Evolutionary conservation across 2,888 invertebrate genomes (phyloP).

Genomic region (Poecilus cupreus): DNA sequence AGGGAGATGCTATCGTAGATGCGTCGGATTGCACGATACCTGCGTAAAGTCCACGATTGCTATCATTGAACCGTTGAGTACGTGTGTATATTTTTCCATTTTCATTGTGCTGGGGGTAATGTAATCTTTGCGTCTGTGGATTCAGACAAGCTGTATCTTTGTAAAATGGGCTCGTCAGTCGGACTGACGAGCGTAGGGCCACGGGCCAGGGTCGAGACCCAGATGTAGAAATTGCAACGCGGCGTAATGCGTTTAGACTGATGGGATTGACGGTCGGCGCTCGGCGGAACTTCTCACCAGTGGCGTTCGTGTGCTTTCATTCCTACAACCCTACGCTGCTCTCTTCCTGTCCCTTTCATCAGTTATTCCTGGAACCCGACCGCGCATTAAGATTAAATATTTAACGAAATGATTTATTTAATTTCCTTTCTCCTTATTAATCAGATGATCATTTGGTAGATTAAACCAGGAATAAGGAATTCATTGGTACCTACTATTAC

Average conservation of each 20-base stretch:
- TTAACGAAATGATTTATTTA: conserved; percentile 3
- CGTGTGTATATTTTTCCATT: too few species aligned
- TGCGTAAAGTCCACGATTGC: neutral
- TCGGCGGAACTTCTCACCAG: conserved; percentile 48
- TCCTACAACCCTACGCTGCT: too few species aligned
- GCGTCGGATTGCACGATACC: neutral
- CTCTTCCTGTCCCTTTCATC: neutral
- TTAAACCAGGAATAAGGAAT: neutral
- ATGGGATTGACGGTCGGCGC: conserved; percentile 65
- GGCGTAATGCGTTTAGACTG: conserved; percentile 67
- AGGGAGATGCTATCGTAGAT: neutral
- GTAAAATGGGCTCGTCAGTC: neutral
- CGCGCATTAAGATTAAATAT: conserved; percentile 12
- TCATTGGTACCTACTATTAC: neutral
- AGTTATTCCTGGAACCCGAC: neutral
- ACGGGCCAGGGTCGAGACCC: conserved; percentile 4
- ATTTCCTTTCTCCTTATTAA: conserved; percentile 14
- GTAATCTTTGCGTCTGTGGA: neutral
- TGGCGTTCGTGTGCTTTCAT: neutral
- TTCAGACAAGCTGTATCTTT: neutral
- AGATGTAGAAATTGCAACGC: conserved; percentile 64
- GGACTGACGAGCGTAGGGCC: neutral
- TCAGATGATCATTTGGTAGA: neutral
- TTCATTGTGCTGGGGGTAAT: too few species aligned
- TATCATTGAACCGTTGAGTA: too few species aligned